Evolutionary conservation across 2,888 invertebrate species (phyloP).

Genomic region (Drosophila limbata): DNA sequence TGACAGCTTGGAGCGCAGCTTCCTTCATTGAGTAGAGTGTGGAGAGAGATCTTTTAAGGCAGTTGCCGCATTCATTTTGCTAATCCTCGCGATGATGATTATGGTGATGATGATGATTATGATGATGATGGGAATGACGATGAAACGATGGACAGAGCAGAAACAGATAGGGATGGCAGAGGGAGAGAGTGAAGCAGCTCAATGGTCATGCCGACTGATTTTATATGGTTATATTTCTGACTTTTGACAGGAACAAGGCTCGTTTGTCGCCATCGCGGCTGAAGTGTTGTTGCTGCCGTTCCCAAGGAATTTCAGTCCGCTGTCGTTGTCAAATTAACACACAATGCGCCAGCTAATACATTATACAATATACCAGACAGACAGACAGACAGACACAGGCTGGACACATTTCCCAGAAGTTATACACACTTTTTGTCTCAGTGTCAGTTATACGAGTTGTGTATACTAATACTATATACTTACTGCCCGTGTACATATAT

Average conservation of each 20-base stretch:
- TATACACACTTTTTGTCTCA: constrained; percentile 55
- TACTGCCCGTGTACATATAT: constrained; percentile 29
- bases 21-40: constrained; percentile 27
- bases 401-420: constrained; percentile 66
- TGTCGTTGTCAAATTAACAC: constrained; percentile 73
- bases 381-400: constrained; percentile 12
- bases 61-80: constrained; percentile 72
- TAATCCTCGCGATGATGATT: constrained; percentile 60
- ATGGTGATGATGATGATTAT: constrained; percentile 24
- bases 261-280: constrained; percentile 69
- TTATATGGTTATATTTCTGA: constrained; percentile 78
- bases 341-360: constrained; percentile 77
- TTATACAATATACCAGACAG: constrained; percentile 64
- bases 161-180: constrained; percentile 33
- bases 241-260: constrained; percentile 78
- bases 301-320: constrained; percentile 61
- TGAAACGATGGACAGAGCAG: constrained; percentile 23
- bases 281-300: constrained; percentile 65
- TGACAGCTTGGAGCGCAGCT: constrained; percentile 63
- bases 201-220: constrained; percentile 74
- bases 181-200: constrained; percentile 44
- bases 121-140: constrained; percentile 26
- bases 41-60: constrained; percentile 36
- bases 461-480: background rate
- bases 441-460: background rate